These are phyloP conservation scores for Chionodraco myersi DNA, from an alignment of 2,113 vertebrate species.

Conservation along the genomic window DNA sequence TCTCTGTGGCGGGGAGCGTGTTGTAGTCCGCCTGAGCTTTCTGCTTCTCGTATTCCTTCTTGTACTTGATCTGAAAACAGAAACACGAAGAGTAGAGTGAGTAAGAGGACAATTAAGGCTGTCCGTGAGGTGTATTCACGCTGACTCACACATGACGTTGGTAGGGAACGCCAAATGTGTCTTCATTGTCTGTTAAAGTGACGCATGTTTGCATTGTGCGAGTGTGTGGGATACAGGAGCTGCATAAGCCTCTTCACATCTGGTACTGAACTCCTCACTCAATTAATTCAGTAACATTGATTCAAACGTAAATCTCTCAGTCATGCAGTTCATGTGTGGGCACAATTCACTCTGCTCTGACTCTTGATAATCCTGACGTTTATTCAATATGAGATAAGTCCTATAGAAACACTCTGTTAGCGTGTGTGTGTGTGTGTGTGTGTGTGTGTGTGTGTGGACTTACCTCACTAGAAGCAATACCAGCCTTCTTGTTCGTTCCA, in stretches of 20 bases:
- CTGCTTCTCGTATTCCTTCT: constrained; percentile 92
- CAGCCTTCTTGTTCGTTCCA: constrained; percentile 87
- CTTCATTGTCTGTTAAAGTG: constrained; percentile 1
- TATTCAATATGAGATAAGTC: constrained; percentile 61
- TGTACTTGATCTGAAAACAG: constrained; percentile 90
- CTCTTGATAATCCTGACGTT: constrained; percentile 51
- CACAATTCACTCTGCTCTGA: constrained; percentile 35
- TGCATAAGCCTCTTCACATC: constrained; percentile 21
- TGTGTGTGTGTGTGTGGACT: neutral
- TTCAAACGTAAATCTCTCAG: constrained; percentile 22
- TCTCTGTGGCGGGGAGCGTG: constrained; percentile 95
- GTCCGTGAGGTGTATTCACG: neutral
- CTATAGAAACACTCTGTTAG: constrained; percentile 32
- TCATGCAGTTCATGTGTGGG: constrained; percentile 35
- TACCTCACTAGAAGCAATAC: constrained; percentile 89
- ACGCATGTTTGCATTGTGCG: constrained; percentile 13
- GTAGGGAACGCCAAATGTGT: neutral
- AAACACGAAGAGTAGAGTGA: constrained; percentile 23
- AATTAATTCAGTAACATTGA: constrained; percentile 10
- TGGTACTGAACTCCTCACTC: neutral
- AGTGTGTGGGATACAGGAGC: neutral
- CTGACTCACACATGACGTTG: neutral
- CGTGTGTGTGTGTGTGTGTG: too few relatives aligned
- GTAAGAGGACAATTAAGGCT: neutral
- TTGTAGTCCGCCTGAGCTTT: constrained; percentile 92